These are phyloP conservation scores for Erebia epiphron DNA, from an alignment of 2,888 invertebrate species.

Conservation along the genomic window DNA sequence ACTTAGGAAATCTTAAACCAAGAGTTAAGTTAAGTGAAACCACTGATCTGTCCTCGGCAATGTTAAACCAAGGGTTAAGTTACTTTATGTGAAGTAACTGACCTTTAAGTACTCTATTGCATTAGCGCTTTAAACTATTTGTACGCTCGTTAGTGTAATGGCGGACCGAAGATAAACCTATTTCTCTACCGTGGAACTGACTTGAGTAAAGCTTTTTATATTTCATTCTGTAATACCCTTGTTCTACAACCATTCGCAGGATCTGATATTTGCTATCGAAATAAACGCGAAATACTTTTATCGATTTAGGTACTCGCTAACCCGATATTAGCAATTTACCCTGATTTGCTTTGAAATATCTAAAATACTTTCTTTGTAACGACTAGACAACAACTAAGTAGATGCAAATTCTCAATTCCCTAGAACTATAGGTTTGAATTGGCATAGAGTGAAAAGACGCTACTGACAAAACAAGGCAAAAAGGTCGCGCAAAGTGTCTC, in stretches of 20 bases:
- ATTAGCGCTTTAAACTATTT: conserved; percentile 68
- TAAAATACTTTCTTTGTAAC: too few species aligned
- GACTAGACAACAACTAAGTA: too few species aligned
- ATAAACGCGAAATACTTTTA: background rate
- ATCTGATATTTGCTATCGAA: background rate
- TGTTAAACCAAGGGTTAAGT: background rate
- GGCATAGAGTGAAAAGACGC: too few species aligned
- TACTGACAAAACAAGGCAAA: too few species aligned
- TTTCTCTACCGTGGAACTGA: conserved; percentile 61
- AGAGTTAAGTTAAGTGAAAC: too few species aligned
- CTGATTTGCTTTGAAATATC: too few species aligned
- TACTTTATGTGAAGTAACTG: background rate
- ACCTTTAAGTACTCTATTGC: conserved; percentile 28
- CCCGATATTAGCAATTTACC: too few species aligned
- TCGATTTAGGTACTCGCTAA: background rate
- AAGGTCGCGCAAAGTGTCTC: too few species aligned
- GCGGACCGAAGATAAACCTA: conserved; percentile 69
- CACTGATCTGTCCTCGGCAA: too few species aligned
- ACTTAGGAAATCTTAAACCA: too few species aligned
- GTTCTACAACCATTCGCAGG: background rate
- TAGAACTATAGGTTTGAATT: too few species aligned
- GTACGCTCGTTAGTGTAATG: conserved; percentile 71
- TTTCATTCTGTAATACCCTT: conserved; percentile 8
- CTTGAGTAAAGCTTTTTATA: conserved; percentile 38
- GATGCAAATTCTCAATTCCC: too few species aligned